A percentile compares a stretch with the other conserved stretches of the same genome.
These are phyloP conservation scores for Typhlichthys subterraneus DNA, from an alignment of 2,797 vertebrate genomes.

Conservation along the genomic window DNA sequence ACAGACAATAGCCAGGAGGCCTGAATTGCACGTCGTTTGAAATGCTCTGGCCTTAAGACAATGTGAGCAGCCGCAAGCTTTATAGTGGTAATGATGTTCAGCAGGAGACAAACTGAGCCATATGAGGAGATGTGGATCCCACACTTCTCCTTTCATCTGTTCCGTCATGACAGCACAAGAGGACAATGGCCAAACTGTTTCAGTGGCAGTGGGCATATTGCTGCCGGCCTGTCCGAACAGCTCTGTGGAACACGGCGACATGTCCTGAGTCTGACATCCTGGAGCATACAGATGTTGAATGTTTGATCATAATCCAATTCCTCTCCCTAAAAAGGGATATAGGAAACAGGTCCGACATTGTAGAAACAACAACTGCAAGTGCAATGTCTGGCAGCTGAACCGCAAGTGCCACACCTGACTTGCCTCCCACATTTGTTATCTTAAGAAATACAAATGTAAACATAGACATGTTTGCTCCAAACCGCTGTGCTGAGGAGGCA, in stretches of 20 bases:
- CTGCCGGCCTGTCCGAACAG: conserved; percentile 21
- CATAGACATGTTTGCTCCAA: conserved; percentile 14
- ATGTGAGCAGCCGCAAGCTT: conserved; percentile 48
- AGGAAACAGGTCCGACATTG: conserved; percentile 27
- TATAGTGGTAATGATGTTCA: conserved; percentile 68
- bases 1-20: conserved; percentile 51
- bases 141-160: conserved; percentile 55
- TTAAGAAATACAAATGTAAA: conserved; percentile 9
- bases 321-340: conserved; percentile 31
- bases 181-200: conserved; percentile 47
- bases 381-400: conserved; percentile 16
- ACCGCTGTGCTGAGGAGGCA: conserved; percentile 9
- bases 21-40: conserved; percentile 41
- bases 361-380: conserved; percentile 29
- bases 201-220: conserved; percentile 20
- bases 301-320: conserved; percentile 40
- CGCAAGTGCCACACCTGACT: conserved; percentile 25
- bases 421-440: neutral
- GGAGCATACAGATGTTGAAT: conserved; percentile 52
- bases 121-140: conserved; percentile 20
- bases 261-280: conserved; percentile 29
- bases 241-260: conserved; percentile 36
- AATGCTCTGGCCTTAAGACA: conserved; percentile 34
- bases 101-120: conserved; percentile 12
- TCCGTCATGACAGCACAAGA: conserved; percentile 43